Conservation (phyloP, 2,113 vertebrate species). For the Dasypus novemcinctus region DNA sequence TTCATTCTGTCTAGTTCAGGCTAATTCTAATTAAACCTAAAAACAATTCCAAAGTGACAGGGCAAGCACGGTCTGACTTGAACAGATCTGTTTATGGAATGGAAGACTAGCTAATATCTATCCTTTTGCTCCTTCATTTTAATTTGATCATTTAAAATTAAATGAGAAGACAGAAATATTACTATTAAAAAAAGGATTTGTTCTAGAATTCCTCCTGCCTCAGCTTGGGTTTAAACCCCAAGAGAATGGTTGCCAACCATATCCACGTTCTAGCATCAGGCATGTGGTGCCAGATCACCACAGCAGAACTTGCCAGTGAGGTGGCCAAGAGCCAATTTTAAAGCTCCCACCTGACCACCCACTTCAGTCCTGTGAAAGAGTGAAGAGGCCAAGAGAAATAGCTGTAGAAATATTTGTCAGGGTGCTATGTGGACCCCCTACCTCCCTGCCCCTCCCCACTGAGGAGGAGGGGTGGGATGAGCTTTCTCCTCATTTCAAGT, state of each 20-base stretch:
- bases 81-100: neutral
- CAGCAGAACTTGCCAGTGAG: neutral
- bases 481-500: neutral
- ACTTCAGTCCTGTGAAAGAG: neutral
- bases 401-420: neutral
- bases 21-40: neutral
- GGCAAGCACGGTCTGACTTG: neutral
- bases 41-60: neutral
- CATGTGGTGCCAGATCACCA: neutral
- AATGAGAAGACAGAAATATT: neutral
- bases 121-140: neutral
- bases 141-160: conserved; percentile 17
- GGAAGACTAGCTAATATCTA: neutral
- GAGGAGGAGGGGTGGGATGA: neutral
- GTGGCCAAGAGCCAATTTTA: neutral
- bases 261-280: neutral
- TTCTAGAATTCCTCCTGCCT: neutral
- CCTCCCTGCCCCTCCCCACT: fast-evolving
- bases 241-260: neutral
- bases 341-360: neutral
- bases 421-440: no score
- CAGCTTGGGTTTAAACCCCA: neutral
- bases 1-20: neutral
- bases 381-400: neutral
- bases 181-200: neutral